Conservation (phyloP, 2,888 invertebrate genomes). For the Hypomecis atomaria region DNA sequence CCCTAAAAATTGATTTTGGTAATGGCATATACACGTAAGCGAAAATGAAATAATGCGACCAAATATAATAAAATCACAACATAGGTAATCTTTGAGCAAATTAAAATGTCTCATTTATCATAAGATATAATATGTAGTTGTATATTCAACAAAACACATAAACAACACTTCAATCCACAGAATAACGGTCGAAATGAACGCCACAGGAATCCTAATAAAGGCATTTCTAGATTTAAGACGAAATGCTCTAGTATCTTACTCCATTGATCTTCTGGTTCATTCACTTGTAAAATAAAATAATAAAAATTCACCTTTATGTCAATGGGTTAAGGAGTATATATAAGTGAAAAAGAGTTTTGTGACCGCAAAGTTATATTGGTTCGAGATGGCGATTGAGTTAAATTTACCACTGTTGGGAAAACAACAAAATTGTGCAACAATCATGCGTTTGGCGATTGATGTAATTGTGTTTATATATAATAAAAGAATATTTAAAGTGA, state of each 20-base stretch:
- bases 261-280: slow-evolving; percentile 46
- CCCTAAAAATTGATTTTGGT: no score
- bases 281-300: slow-evolving; percentile 4
- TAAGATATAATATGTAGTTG: neutral
- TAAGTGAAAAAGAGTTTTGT: slow-evolving; percentile 5
- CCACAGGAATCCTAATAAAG: slow-evolving; percentile 51
- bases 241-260: slow-evolving; percentile 50
- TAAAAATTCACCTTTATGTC: slow-evolving; percentile 22
- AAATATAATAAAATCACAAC: no score
- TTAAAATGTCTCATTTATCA: no score
- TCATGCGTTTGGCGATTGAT: slow-evolving; percentile 9
- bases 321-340: slow-evolving; percentile 7
- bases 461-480: slow-evolving; percentile 6
- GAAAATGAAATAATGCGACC: no score
- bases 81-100: no score
- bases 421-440: slow-evolving; percentile 31
- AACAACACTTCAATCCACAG: slow-evolving; percentile 18
- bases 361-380: slow-evolving; percentile 11
- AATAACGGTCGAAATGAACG: slow-evolving; percentile 41
- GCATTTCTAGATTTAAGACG: slow-evolving; percentile 55
- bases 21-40: no score
- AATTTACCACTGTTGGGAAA: slow-evolving; percentile 32
- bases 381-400: slow-evolving; percentile 21
- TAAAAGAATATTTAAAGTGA: neutral
- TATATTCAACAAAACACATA: neutral